A percentile compares a stretch with the other conserved stretches of the same genome.
These are phyloP conservation scores for Palythoa grandis DNA, from an alignment of 92 coral and sea anemone genomes.

Conservation along the genomic window DNA sequence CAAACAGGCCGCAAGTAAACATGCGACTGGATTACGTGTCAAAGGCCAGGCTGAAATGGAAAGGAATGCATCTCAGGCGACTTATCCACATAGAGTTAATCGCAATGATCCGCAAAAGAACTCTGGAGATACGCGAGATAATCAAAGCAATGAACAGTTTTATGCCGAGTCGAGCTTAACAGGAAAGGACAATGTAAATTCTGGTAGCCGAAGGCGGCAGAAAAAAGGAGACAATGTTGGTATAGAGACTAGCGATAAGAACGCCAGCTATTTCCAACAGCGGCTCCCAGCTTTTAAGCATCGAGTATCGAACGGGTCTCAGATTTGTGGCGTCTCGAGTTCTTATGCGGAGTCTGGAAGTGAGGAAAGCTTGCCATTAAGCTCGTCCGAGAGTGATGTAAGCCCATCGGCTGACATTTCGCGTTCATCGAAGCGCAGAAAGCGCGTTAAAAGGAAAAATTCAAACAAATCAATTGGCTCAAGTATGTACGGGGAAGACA, in stretches of 20 bases:
- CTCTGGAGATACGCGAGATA: conserved; percentile 61
- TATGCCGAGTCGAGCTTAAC: conserved; percentile 53
- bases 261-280: conserved; percentile 30
- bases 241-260: conserved; percentile 30
- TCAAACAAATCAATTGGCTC: conserved; percentile 86
- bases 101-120: conserved; percentile 78
- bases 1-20: conserved; percentile 81
- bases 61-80: conserved; percentile 80
- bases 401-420: conserved; percentile 74
- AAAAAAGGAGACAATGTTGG: conserved; percentile 32
- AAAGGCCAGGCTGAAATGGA: conserved; percentile 88
- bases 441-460: conserved; percentile 80
- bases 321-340: conserved; percentile 43
- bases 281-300: conserved; percentile 46
- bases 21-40: conserved; percentile 74
- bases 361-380: conserved; percentile 52
- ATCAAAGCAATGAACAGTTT: conserved; percentile 56
- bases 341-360: conserved; percentile 77
- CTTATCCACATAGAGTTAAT: conserved; percentile 54
- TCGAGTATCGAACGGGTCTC: conserved; percentile 28
- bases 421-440: conserved; percentile 79
- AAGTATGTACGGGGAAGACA: conserved; percentile 88
- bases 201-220: conserved; percentile 53
- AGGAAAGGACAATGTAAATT: conserved; percentile 43
- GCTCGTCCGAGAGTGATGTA: conserved; percentile 75